Conservation (phyloP, 2,888 invertebrate species). For the Dolichomitus sp. region DNA sequence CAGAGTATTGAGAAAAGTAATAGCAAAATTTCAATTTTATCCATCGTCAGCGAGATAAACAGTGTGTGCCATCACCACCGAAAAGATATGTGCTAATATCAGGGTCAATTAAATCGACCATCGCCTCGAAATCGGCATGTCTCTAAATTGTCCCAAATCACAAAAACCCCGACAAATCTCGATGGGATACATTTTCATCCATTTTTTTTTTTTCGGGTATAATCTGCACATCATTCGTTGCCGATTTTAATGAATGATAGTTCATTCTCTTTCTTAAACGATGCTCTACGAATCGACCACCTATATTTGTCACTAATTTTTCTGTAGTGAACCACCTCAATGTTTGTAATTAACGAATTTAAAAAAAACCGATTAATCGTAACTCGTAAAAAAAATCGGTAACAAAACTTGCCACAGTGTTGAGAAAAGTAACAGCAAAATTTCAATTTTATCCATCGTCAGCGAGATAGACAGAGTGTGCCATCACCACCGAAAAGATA, state of each 20-base stretch:
- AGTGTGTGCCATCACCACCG: constrained; percentile 15
- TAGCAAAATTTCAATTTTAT: not conserved
- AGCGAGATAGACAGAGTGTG: constrained; percentile 1
- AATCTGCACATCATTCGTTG: no score
- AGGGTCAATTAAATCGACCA: not conserved
- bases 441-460: not conserved
- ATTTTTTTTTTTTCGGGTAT: no score
- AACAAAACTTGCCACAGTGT: not conserved
- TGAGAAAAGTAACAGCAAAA: not conserved
- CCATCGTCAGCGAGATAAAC: constrained; percentile 5
- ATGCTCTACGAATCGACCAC: no score
- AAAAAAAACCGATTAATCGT: no score
- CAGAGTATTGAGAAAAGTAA: not conserved
- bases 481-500: constrained; percentile 24
- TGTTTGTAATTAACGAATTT: no score
- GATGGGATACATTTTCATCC: no score
- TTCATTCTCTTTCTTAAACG: no score
- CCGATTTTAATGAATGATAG: no score
- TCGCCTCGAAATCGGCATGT: not conserved
- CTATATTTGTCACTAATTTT: no score
- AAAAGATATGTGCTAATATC: constrained; percentile 8
- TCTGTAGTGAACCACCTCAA: no score
- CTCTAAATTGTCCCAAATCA: not conserved
- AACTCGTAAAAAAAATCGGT: no score
- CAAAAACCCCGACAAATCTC: not conserved